Evolutionary conservation across 1,140 invertebrate species (phyloP), one percentile per base, ranked within the genome.

Genomic region (Drosophila bocki): DNA sequence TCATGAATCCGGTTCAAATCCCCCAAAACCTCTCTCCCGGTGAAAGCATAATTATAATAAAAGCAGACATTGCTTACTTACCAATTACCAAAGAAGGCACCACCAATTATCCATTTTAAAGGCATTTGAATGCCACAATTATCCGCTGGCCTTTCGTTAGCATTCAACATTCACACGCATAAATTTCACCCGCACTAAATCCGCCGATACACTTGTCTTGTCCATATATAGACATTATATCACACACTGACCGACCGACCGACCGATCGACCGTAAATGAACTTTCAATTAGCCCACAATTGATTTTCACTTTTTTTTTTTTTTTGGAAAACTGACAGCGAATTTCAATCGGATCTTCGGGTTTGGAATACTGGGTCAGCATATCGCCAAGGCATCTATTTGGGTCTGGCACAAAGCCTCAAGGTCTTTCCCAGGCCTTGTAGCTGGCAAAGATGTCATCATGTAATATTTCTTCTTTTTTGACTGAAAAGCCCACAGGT

Each of bases 161-260:
- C 59, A 90, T 90, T 90, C 81, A 65, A 45, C 82, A 82, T 90
- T 88, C 80, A 83, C 84, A 78, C 65, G 75, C 85, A 90, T 90
- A 74, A 90, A 90, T 90, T 90, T 90, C 85, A 85, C 85, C 64
- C 82, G 85, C 85, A 90, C 78, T 72, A 82, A 72, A 88, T 81
- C 69, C 75, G 84, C 69, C 75, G 84, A 79, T 71, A 22, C 41
- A 62, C 12, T 39, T 47, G 41, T 51, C 12, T 39, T 47, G 41
- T 51, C 12, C 22, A 33, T 45, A 76, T 39, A 41, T 47, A 33
- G 39, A 39, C 47, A 83, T 83, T 84, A 87, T 80, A 84, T 87
- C 84, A 87, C 83, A 85, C 75, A 75, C 80, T 39, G 59, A 44
- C 47, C 51, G 51, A 54, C 12, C 51, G 11, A 51, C 17, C 50